Percentiles rank a stretch among this genome's conserved stretches.
These are phyloP conservation scores for Petrocephalus zakoni DNA, from an alignment of 2,113 vertebrate genomes.

Conservation along the genomic window DNA sequence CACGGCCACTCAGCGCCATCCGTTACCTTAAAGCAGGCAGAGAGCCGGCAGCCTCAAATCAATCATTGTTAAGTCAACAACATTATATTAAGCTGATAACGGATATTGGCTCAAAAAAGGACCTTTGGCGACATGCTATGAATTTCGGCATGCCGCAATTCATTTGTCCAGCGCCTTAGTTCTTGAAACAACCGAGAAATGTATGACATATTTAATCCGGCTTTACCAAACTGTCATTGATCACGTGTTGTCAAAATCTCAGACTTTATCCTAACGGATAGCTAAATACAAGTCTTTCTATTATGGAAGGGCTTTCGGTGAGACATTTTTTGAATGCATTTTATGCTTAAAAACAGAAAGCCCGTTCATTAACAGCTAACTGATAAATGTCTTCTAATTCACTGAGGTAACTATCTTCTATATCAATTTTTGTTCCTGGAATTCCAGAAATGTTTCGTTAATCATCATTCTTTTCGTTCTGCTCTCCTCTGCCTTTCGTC, in stretches of 20 bases:
- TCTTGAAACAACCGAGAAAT: slow-evolving; percentile 61
- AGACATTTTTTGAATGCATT: neutral
- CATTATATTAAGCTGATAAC: slow-evolving; percentile 90
- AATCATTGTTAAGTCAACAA: slow-evolving; percentile 96
- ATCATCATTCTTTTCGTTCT: neutral
- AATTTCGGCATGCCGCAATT: slow-evolving; percentile 72
- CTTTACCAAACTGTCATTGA: slow-evolving; percentile 65
- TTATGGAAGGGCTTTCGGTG: neutral
- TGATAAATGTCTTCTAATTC: neutral
- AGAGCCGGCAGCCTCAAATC: slow-evolving; percentile 82
- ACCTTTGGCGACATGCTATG: slow-evolving; percentile 79
- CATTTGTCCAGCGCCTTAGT: slow-evolving; percentile 70
- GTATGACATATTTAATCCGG: slow-evolving; percentile 68
- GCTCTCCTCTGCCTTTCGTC: neutral
- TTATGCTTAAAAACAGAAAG: neutral
- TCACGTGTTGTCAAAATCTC: slow-evolving; percentile 54
- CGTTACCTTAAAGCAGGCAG: slow-evolving; percentile 80
- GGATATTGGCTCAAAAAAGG: slow-evolving; percentile 75
- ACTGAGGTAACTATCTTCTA: neutral
- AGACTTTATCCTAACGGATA: neutral
- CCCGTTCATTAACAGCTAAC: neutral
- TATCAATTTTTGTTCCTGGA: neutral
- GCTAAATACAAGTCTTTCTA: neutral
- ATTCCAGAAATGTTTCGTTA: neutral
- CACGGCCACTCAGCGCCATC: slow-evolving; percentile 74